Base-by-base conservation (phyloP, 2,888 invertebrate genomes). In the Archaeoteleia sp. region DNA sequence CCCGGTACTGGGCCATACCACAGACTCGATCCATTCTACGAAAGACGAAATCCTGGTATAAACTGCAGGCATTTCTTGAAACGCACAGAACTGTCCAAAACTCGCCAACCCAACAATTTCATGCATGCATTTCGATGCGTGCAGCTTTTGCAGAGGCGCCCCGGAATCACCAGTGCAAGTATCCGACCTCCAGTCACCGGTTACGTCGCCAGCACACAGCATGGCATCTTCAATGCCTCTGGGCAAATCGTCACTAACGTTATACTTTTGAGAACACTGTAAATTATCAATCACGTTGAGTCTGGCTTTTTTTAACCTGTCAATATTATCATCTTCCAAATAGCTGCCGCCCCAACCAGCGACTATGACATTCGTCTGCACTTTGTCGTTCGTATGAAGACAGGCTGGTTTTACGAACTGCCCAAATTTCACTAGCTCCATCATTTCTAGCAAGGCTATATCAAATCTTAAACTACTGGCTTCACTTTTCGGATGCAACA, bases 161-260 rank as follows among this genome's bases (percentile, higher is more conserved):
- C 53, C 53, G 15, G 53, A 53, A 25, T 53, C 40, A 5, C 53
- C 53, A n/a, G 14, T 10, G 3, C 53, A 42, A 4, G 53, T 32
- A 17, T 53, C 53, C 2, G 14, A 34, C 15, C 15, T 29, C 53
- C 53, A 53, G 3, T 30, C 40, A 14, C 53, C 42, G 13, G 3
- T 23, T 1, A 14, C 20, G 15, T 42, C 53, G 6, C 53, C 53
- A 9, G 45, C 55, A 39, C 55, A 57, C 17, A 57, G 8, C 30
- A 57, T 39, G n/a, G 34, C 37, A 4, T 30, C 29, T 10, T 23
- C 55, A 32, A 57, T 37, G n/a, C 45, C 45, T 10, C 13, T 3
- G 7, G 54, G 54, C 12, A 45, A 20, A 9, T 15, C 34, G 1
- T 7, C 10, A n/a, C 20, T 25, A 17, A 9, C 34, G 3, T 9